Conservation (phyloP, 2,888 invertebrate species). For the Arenicola marina region DNA sequence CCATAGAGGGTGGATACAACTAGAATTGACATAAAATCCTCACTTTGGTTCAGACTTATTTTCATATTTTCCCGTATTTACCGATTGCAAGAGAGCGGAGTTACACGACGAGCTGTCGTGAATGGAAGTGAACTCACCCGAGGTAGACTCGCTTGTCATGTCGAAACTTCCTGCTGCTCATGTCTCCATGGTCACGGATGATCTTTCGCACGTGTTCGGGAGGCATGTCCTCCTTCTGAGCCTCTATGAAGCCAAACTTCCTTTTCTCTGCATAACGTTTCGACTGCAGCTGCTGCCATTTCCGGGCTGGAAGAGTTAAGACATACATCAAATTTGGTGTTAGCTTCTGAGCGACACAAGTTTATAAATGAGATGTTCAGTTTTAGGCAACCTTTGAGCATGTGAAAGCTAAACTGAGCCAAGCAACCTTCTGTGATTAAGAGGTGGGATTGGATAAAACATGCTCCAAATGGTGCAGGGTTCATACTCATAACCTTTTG, state of each 20-base stretch:
- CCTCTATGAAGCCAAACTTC: constrained; percentile 98
- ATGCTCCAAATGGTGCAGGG: too few relatives aligned
- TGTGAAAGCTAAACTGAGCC: background rate
- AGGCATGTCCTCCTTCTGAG: constrained; percentile 99
- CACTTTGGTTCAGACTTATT: too few relatives aligned
- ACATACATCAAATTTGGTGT: background rate
- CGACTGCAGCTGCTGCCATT: constrained; percentile 99
- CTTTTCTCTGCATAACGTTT: constrained; percentile 97
- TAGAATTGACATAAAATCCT: too few relatives aligned
- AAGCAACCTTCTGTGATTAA: too few relatives aligned
- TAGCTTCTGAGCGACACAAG: background rate
- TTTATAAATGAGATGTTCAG: background rate
- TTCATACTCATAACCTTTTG: too few relatives aligned
- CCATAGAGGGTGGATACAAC: too few relatives aligned
- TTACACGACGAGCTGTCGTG: too few relatives aligned
- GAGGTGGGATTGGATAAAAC: too few relatives aligned
- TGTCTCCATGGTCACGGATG: constrained; percentile 98
- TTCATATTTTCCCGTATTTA: too few relatives aligned
- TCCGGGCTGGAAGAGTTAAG: constrained; percentile 61
- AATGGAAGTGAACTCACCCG: constrained; percentile 66
- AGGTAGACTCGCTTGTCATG: constrained; percentile 98
- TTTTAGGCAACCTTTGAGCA: background rate
- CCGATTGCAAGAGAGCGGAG: too few relatives aligned
- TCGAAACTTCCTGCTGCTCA: constrained; percentile 98
- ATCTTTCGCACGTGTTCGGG: constrained; percentile 99